Evolutionary conservation across 2,113 vertebrate genomes (phyloP).

Genomic region (Prionailurus viverrinus): DNA sequence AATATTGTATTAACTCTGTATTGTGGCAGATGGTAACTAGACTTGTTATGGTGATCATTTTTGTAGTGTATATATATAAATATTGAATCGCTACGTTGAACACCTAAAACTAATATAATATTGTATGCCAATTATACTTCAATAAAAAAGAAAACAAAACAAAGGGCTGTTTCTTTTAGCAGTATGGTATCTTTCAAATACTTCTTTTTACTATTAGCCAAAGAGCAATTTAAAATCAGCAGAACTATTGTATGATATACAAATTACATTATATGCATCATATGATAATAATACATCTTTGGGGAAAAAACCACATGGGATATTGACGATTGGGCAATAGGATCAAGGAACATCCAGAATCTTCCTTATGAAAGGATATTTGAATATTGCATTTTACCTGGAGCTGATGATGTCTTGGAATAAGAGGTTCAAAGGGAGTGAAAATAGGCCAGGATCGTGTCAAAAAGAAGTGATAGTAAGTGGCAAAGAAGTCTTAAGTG

Average conservation of each 20-base stretch:
- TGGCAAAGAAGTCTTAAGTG: not conserved
- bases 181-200: not conserved
- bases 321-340: not conserved
- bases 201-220: slow-evolving; percentile 32
- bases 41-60: not conserved
- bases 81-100: not conserved
- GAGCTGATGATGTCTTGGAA: not conserved
- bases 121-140: not conserved
- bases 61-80: not conserved
- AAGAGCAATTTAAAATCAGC: not conserved
- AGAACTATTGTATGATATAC: not conserved
- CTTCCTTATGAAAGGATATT: not conserved
- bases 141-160: not conserved
- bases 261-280: not conserved
- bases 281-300: not conserved
- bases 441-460: not conserved
- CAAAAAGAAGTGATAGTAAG: not conserved
- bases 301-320: not conserved
- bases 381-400: not conserved
- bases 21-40: not conserved
- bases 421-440: not conserved
- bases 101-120: not conserved
- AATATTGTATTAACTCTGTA: not conserved
- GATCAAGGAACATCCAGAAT: not conserved
- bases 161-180: not conserved